Evolutionary conservation across 1,140 invertebrate genomes (phyloP).

Genomic region (roundworm (Caenorhabditis elegans)): DNA sequence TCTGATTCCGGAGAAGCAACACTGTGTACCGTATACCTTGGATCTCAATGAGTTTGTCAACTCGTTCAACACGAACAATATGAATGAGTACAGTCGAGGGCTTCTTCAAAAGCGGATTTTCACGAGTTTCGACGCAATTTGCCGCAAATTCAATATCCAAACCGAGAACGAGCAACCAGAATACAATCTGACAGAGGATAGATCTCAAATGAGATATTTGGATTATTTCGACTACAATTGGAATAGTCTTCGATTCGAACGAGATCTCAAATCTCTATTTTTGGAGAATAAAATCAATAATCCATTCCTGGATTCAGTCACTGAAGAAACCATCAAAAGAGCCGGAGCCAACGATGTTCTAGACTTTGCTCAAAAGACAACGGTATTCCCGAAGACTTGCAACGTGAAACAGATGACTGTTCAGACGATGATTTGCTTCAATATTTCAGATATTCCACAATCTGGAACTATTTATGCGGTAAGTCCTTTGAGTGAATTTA

Average conservation of each 20-base stretch:
- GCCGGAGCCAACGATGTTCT: neutral
- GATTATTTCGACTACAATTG: constrained; percentile 36
- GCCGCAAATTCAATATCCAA: neutral
- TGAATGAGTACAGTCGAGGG: constrained; percentile 8
- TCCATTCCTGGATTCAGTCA: constrained; percentile 5
- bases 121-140: constrained; percentile 11
- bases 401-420: constrained; percentile 18
- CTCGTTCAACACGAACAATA: constrained; percentile 31
- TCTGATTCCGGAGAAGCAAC: constrained; percentile 31
- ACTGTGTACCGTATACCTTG: constrained; percentile 26
- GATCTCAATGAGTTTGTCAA: constrained; percentile 34
- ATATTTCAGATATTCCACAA: constrained; percentile 19
- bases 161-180: neutral
- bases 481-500: neutral
- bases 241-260: constrained; percentile 34
- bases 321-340: constrained; percentile 1
- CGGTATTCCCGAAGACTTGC: constrained; percentile 35
- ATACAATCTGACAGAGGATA: neutral
- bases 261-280: constrained; percentile 37
- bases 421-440: constrained; percentile 25
- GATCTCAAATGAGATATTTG: constrained; percentile 14
- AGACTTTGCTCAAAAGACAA: constrained; percentile 36
- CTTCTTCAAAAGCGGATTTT: constrained; percentile 10
- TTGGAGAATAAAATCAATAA: constrained; percentile 35
- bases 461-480: constrained; percentile 36